Base-by-base conservation (phyloP, 2,797 vertebrate species). In the Rhinophrynus dorsalis region DNA sequence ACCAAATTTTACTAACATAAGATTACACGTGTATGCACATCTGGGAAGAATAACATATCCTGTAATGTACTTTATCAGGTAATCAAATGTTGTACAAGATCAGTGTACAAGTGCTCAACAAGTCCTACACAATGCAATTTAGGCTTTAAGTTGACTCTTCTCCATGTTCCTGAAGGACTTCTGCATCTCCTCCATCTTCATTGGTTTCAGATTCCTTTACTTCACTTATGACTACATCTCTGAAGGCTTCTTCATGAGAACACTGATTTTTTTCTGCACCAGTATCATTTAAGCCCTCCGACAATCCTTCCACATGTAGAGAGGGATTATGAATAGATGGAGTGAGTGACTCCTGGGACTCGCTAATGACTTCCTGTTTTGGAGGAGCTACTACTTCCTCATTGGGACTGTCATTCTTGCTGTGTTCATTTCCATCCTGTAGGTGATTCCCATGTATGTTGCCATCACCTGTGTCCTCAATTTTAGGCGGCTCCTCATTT, bases 401-500 rank as follows among this genome's bases (percentile, higher is more conserved):
- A n/a, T 61, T 63, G 0, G 68, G 1, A 2, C 15, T 66, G 23
- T 76, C 67, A 18, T 61, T 78, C 57, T 74, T 60, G 64, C 75
- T 80, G 75, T 76, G 80, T 76, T 76, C 74, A 27, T 79, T 59
- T 0, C 71, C 35, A 0, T 71, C 74, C 21, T 32, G 68, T 40
- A 65, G 80, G 64, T 77, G 79, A 15, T 78, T 79, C 0, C 9
- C 6, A 18, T 56, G 73, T 17, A 27, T 38, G 38, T 65, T 63
- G 8, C 60, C 76, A 48, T 79, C 77, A 13, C 75, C 82, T 15
- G 55, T 5, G 8, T 73, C 66, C 42, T 70, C 79, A 0, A 24
- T 65, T 57, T 78, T 66, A 6, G 78, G 52, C 47, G 81, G 71
- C 0, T 64, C 86, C 12, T 78, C 84, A 75, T 86, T 87, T 6